A percentile compares a stretch with the other conserved stretches of the same genome.
Conservation (phyloP, 64 coral and sea anemone genomes). For the Catalaphyllia jardinei region DNA sequence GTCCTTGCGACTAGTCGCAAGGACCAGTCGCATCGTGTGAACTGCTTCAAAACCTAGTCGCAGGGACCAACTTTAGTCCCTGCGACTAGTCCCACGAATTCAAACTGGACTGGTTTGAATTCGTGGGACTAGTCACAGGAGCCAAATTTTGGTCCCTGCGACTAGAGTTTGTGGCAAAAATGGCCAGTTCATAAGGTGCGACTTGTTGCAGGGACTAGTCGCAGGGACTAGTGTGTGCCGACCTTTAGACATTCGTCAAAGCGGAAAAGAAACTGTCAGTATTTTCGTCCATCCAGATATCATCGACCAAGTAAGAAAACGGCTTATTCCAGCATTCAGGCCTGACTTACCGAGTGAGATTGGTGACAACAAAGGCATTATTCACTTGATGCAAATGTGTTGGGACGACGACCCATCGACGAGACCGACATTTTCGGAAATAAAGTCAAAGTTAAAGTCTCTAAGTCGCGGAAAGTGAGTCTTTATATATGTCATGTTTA, state of each 20-base stretch:
- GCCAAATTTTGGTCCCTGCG: too few relatives aligned
- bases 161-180: too few relatives aligned
- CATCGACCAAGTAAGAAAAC: constrained; percentile 49
- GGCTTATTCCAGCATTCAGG: constrained; percentile 48
- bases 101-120: too few relatives aligned
- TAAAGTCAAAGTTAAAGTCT: constrained; percentile 60
- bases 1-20: too few relatives aligned
- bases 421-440: constrained; percentile 73
- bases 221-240: too few relatives aligned
- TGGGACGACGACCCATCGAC: constrained; percentile 59
- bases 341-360: constrained; percentile 55
- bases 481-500: not conserved
- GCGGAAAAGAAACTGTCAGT: not conserved
- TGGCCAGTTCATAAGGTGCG: too few relatives aligned
- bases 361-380: not conserved
- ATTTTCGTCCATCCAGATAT: constrained; percentile 46
- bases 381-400: constrained; percentile 66
- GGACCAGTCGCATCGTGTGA: too few relatives aligned
- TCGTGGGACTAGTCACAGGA: too few relatives aligned
- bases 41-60: too few relatives aligned
- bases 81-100: too few relatives aligned
- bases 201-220: too few relatives aligned
- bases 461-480: constrained; percentile 80
- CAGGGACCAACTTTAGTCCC: too few relatives aligned
- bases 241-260: not conserved